phyloP scores from a whole-genome alignment of 2,797 vertebrate species.

The Chelon auratus region DNA sequence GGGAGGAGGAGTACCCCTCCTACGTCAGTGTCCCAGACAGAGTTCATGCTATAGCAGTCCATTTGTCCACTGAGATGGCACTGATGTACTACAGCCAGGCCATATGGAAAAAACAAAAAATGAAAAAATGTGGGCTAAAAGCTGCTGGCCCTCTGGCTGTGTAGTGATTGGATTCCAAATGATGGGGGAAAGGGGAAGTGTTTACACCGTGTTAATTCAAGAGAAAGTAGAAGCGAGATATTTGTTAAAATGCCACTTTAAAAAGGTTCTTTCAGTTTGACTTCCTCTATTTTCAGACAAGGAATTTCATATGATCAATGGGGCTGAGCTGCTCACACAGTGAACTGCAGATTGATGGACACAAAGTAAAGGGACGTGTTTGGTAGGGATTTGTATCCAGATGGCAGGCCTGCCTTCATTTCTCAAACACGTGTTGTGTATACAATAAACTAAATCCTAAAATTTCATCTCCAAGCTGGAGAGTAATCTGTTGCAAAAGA shows the following conservation, averaged over 20 bases:
- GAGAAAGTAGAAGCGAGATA: conserved; percentile 9
- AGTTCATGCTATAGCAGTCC: conserved; percentile 52
- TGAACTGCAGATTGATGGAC: conserved; percentile 41
- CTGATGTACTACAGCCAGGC: conserved; percentile 58
- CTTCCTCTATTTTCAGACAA: conserved; percentile 19
- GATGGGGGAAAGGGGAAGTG: background rate
- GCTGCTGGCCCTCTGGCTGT: conserved; percentile 25
- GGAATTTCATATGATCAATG: background rate
- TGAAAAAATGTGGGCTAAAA: conserved; percentile 50
- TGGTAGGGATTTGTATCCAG: conserved; percentile 69
- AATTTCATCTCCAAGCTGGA: background rate
- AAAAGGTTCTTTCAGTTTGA: background rate
- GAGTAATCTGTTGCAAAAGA: background rate
- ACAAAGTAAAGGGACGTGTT: conserved; percentile 53
- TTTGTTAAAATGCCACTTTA: conserved; percentile 18
- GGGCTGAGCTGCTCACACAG: conserved; percentile 48
- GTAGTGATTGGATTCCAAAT: conserved; percentile 29
- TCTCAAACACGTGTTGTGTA: conserved; percentile 6
- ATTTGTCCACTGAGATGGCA: conserved; percentile 74
- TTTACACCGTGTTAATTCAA: background rate
- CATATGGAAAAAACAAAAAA: conserved; percentile 16
- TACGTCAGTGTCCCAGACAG: conserved; percentile 29
- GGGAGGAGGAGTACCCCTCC: conserved; percentile 6
- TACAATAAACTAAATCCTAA: conserved; percentile 2
- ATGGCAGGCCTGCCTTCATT: conserved; percentile 58